Percentiles rank a stretch among this genome's conserved stretches.
Conservation (phyloP, 2,888 invertebrate genomes). For the Agrypnus murinus region DNA sequence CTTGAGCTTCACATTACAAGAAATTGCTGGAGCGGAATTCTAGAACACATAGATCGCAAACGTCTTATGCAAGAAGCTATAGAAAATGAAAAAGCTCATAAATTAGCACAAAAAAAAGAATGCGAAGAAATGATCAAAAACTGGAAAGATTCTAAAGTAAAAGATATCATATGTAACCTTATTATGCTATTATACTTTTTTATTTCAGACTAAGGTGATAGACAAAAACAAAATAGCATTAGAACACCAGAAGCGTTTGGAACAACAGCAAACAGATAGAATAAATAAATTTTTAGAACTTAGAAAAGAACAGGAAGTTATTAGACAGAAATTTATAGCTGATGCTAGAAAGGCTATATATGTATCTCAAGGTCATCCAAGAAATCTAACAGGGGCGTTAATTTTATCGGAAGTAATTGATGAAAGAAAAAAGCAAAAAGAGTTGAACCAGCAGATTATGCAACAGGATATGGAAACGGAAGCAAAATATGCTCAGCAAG, state of each 20-base stretch:
- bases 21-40: conserved; percentile 65
- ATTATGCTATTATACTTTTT: too few species aligned
- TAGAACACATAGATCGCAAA: conserved; percentile 65
- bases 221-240: too few species aligned
- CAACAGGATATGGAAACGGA: conserved; percentile 62
- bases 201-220: too few species aligned
- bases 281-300: conserved; percentile 54
- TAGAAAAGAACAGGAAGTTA: conserved; percentile 58
- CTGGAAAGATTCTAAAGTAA: conserved; percentile 72
- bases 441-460: conserved; percentile 64
- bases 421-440: conserved; percentile 65
- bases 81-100: conserved; percentile 68
- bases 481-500: conserved; percentile 58
- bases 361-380: conserved; percentile 63
- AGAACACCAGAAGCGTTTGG: conserved; percentile 48
- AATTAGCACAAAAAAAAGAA: conserved; percentile 67
- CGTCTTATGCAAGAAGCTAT: conserved; percentile 60
- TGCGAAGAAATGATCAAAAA: conserved; percentile 69
- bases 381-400: conserved; percentile 64
- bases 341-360: conserved; percentile 59
- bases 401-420: conserved; percentile 63
- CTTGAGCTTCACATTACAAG: conserved; percentile 65
- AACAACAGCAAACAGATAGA: conserved; percentile 48
- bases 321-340: conserved; percentile 60
- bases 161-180: too few species aligned